A percentile compares a stretch with the other conserved stretches of the same genome.
These are phyloP conservation scores for Hylia prasina DNA, from an alignment of 2,113 vertebrate species.

Conservation along the genomic window DNA sequence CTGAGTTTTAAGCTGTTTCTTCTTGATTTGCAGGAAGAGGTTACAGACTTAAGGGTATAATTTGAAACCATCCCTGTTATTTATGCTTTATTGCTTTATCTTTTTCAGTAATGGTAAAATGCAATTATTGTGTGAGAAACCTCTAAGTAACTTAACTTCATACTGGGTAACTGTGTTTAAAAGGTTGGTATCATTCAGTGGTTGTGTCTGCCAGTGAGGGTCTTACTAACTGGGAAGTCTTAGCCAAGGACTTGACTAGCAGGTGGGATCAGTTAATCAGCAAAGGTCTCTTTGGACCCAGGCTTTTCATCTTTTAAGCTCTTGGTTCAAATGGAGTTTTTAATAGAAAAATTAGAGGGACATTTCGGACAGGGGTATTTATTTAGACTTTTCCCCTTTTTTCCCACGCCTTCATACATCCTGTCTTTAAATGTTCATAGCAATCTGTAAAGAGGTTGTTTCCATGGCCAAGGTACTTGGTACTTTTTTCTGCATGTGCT, in stretches of 20 bases:
- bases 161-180: neutral
- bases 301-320: neutral
- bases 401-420: rapidly evolving
- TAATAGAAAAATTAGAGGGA: neutral
- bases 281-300: neutral
- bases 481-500: neutral
- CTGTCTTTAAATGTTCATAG: neutral
- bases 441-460: neutral
- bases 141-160: neutral
- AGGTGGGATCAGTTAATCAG: neutral
- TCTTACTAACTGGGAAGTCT: neutral
- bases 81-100: neutral
- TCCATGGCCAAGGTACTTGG: rapidly evolving
- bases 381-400: rapidly evolving
- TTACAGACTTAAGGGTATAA: neutral
- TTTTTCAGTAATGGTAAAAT: neutral
- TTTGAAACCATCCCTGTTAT: neutral
- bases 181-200: neutral
- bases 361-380: neutral
- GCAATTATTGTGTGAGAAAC: neutral
- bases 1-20: neutral
- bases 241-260: neutral
- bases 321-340: neutral
- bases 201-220: neutral
- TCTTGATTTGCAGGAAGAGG: neutral